Conservation (phyloP, 1,140 invertebrate species). For the Brachionus calyciflorus region DNA sequence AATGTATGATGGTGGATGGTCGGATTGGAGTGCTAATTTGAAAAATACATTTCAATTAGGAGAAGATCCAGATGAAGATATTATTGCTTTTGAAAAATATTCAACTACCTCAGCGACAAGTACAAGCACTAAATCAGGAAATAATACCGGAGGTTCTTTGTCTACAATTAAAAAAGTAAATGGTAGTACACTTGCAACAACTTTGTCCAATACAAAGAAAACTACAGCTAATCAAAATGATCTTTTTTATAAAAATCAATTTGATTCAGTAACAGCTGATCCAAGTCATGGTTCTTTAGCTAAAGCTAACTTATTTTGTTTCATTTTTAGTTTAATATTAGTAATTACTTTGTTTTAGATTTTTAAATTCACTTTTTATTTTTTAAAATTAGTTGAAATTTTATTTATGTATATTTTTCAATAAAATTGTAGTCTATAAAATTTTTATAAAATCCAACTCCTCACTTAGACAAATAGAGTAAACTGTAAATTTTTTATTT, state of each 20-base stretch:
- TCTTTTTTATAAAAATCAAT: constrained; percentile 32
- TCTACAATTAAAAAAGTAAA: too few species aligned
- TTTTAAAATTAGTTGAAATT: not conserved
- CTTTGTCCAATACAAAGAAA: not conserved
- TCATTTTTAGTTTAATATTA: not conserved
- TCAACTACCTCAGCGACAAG: not conserved
- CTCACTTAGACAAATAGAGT: too few species aligned
- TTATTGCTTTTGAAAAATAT: not conserved
- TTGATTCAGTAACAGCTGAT: constrained; percentile 19
- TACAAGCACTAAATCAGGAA: not conserved
- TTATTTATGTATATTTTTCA: not conserved
- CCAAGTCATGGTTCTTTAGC: not conserved
- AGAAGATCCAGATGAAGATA: not conserved
- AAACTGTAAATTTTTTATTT: too few species aligned
- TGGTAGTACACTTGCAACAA: too few species aligned
- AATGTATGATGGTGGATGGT: constrained; percentile 44
- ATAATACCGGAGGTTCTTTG: not conserved
- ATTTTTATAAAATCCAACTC: too few species aligned
- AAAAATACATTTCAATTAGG: constrained; percentile 22
- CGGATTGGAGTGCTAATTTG: constrained; percentile 23
- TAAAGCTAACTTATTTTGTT: not conserved
- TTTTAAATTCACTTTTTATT: not conserved
- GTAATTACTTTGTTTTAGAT: not conserved
- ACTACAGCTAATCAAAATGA: not conserved
- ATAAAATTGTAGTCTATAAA: too few species aligned